Conservation (phyloP, 2,113 vertebrate species). For the Morone saxatilis region DNA sequence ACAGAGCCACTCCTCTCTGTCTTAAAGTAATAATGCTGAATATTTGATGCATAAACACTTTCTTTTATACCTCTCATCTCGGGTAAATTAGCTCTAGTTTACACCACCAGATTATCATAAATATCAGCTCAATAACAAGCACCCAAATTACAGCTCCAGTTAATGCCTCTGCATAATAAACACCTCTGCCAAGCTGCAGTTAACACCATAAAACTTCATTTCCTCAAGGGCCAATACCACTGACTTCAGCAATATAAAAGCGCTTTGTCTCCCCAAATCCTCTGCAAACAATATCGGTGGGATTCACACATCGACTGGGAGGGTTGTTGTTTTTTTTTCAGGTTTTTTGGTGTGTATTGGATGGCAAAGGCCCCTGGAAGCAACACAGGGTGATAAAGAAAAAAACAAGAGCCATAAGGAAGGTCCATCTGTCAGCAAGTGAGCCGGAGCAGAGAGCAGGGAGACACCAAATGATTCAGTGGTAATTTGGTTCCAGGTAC, state of each 20-base stretch:
- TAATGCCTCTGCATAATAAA: constrained; percentile 61
- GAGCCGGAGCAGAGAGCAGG: constrained; percentile 55
- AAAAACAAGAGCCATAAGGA: constrained; percentile 76
- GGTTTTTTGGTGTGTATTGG: constrained; percentile 62
- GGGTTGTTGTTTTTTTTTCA: constrained; percentile 45
- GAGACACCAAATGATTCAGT: constrained; percentile 37
- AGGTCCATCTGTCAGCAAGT: constrained; percentile 81
- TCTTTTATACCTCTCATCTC: constrained; percentile 8
- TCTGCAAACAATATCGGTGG: constrained; percentile 53
- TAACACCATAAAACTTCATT: constrained; percentile 63
- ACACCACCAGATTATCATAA: constrained; percentile 46
- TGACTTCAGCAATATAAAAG: constrained; percentile 58
- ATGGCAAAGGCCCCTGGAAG: constrained; percentile 48
- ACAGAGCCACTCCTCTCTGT: neutral
- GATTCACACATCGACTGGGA: constrained; percentile 62
- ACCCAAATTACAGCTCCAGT: constrained; percentile 49
- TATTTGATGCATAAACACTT: constrained; percentile 27
- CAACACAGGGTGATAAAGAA: constrained; percentile 67
- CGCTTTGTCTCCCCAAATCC: constrained; percentile 59
- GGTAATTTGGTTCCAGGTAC: constrained; percentile 71
- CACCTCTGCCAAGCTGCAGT: constrained; percentile 55
- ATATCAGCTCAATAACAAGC: constrained; percentile 57
- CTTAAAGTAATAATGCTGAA: constrained; percentile 22
- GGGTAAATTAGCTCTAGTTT: constrained; percentile 20
- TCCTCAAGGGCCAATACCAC: constrained; percentile 58